Percentiles rank a stretch among this genome's conserved stretches.
Conservation (phyloP, 1,140 invertebrate genomes). For the Ips typographus region DNA sequence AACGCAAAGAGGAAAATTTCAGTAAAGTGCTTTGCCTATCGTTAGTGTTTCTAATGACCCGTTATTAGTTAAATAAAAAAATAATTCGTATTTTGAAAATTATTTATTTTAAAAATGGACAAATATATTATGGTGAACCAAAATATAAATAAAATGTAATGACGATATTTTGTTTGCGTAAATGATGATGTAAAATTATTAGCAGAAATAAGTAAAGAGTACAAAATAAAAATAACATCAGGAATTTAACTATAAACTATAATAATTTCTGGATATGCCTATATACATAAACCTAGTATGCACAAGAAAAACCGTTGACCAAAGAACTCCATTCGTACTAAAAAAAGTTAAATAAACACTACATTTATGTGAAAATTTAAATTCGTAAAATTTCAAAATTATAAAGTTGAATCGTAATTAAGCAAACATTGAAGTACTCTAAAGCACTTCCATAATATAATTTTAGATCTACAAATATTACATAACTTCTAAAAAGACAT, state of each 20-base stretch:
- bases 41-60: no score
- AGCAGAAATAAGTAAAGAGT: slow-evolving; percentile 24
- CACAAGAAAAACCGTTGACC: slow-evolving; percentile 17
- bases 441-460: neutral
- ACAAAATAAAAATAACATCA: slow-evolving; percentile 8
- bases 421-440: neutral
- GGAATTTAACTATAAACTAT: slow-evolving; percentile 6
- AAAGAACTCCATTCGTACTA: slow-evolving; percentile 4
- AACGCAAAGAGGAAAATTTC: no score
- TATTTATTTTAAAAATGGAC: slow-evolving; percentile 18
- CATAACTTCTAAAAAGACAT: no score
- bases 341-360: neutral
- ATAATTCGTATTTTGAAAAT: slow-evolving; percentile 7
- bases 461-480: no score
- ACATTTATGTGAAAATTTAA: slow-evolving; percentile 10
- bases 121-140: slow-evolving; percentile 23
- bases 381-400: neutral
- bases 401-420: neutral
- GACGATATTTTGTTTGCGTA: neutral
- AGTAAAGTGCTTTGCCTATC: no score
- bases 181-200: slow-evolving; percentile 12
- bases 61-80: slow-evolving; percentile 6
- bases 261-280: slow-evolving; percentile 17
- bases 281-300: slow-evolving; percentile 25
- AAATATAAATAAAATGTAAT: slow-evolving; percentile 24